Percentiles rank a stretch among this genome's conserved stretches.
Conservation (phyloP, 2,888 invertebrate genomes). For the Anthophora plumipes region DNA sequence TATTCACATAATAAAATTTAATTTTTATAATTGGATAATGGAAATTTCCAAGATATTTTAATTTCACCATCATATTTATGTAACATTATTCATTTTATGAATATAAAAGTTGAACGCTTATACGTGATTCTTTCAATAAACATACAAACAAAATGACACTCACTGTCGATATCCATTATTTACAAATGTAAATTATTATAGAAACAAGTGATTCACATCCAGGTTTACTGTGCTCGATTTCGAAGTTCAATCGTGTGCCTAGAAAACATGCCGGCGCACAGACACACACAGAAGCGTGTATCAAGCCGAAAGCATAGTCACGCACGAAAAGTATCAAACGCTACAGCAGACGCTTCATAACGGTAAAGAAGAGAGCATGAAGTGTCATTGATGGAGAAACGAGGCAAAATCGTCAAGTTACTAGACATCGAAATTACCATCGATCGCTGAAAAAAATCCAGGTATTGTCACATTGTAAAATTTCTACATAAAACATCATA, state of each 20-base stretch:
- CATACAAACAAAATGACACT: slow-evolving; percentile 20
- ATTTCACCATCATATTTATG: not conserved
- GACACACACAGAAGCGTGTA: slow-evolving; percentile 10
- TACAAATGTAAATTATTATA: slow-evolving; percentile 13
- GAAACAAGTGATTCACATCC: slow-evolving; percentile 8
- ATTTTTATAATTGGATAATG: not conserved
- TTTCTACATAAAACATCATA: not conserved
- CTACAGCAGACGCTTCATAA: slow-evolving; percentile 37
- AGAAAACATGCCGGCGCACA: slow-evolving; percentile 7
- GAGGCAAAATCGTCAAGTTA: slow-evolving; percentile 19
- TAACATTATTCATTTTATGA: not conserved
- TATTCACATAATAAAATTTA: not conserved
- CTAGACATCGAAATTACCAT: slow-evolving; percentile 30
- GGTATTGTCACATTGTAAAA: slow-evolving; percentile 3
- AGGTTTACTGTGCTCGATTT: not conserved
- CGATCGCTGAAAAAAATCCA: slow-evolving; percentile 14
- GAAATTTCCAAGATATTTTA: not conserved
- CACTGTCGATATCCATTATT: slow-evolving; percentile 50
- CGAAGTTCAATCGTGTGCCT: not conserved
- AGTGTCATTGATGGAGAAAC: slow-evolving; percentile 33
- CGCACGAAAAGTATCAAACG: slow-evolving; percentile 28
- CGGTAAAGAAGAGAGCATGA: slow-evolving; percentile 43
- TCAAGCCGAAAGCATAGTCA: slow-evolving; percentile 14
- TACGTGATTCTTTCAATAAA: not conserved
- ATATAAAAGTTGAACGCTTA: not conserved